Percentiles rank a stretch among this genome's conserved stretches.
Evolutionary conservation across 1,140 invertebrate species (phyloP).

Genomic region (Caenorhabditis briggsae): DNA sequence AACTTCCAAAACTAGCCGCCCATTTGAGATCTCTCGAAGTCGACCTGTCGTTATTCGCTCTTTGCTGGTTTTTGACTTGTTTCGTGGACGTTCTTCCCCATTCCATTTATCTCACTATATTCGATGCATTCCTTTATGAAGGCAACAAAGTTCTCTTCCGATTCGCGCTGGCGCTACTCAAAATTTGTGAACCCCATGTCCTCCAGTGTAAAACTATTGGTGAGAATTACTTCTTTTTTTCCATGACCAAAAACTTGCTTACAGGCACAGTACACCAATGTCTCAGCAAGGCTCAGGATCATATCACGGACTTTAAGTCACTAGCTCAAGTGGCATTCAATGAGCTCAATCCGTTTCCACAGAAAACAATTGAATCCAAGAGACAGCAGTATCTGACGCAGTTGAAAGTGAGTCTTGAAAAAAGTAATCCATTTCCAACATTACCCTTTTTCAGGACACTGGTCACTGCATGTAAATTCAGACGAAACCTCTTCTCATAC

Average conservation of each 20-base stretch:
- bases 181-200: slow-evolving; percentile 80
- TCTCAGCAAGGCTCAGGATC: slow-evolving; percentile 56
- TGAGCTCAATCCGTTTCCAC: slow-evolving; percentile 80
- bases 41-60: slow-evolving; percentile 81
- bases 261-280: slow-evolving; percentile 62
- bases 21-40: slow-evolving; percentile 79
- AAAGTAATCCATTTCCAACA: background rate
- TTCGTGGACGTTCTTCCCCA: slow-evolving; percentile 81
- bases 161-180: slow-evolving; percentile 81
- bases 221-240: background rate
- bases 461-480: slow-evolving; percentile 36
- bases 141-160: slow-evolving; percentile 82
- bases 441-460: slow-evolving; percentile 8
- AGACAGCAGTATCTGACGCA: slow-evolving; percentile 68
- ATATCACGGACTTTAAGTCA: slow-evolving; percentile 61
- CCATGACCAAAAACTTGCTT: background rate
- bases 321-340: slow-evolving; percentile 78
- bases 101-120: slow-evolving; percentile 80
- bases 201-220: slow-evolving; percentile 77
- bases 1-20: slow-evolving; percentile 79
- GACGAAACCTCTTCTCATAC: background rate
- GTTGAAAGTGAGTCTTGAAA: slow-evolving; percentile 23
- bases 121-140: slow-evolving; percentile 82
- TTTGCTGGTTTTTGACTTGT: slow-evolving; percentile 82
- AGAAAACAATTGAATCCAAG: slow-evolving; percentile 78